Conservation (phyloP, 2,888 invertebrate species). For the Lacanobia oleracea region DNA sequence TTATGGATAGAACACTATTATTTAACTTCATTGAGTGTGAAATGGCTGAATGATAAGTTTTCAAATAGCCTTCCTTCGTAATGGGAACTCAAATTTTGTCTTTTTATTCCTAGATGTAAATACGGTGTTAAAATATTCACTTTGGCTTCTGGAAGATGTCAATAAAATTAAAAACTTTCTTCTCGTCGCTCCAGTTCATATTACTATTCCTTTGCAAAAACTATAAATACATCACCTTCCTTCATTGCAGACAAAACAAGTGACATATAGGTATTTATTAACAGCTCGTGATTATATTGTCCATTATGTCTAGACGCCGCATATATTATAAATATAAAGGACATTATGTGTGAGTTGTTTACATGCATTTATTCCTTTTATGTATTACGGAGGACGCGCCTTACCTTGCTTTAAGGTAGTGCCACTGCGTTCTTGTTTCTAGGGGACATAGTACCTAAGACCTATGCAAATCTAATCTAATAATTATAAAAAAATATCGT, state of each 20-base stretch:
- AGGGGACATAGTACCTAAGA: background rate
- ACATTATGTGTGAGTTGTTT: conserved; percentile 23
- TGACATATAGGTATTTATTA: conserved; percentile 24
- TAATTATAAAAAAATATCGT: no score
- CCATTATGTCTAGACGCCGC: conserved; percentile 51
- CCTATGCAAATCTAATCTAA: no score
- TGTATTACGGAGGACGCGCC: background rate
- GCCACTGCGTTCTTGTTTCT: background rate
- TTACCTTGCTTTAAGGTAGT: background rate
- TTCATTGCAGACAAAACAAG: conserved; percentile 37
- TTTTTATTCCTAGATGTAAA: no score
- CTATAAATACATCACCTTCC: conserved; percentile 41
- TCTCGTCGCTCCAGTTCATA: background rate
- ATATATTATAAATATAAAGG: conserved; percentile 29
- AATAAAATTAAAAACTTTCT: background rate
- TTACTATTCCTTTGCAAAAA: background rate
- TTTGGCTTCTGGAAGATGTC: no score
- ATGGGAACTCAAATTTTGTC: no score
- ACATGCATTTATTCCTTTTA: conserved; percentile 27
- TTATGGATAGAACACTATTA: no score
- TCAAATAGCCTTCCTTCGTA: no score
- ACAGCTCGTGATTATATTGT: conserved; percentile 27
- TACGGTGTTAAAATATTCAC: no score
- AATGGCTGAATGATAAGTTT: no score
- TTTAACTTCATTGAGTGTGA: no score